Base-by-base conservation (phyloP, 2,113 vertebrate genomes). In the Ancistrus triradiatus region DNA sequence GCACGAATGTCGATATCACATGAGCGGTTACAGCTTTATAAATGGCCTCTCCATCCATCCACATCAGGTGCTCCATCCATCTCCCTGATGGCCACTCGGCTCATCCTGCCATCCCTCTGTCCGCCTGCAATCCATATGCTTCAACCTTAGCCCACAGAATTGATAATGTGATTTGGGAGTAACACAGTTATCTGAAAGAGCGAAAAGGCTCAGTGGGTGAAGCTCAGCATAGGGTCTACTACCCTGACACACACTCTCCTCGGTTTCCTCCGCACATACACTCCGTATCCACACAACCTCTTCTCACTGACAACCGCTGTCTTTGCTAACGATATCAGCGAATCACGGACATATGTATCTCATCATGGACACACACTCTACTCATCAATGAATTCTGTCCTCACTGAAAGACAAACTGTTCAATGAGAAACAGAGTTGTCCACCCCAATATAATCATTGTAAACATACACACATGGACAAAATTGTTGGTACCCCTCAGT, bases 21-120 rank as follows among this genome's bases (percentile, higher is more conserved):
- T 81, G 88, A 86, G 80, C 89, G 90, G 85, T 90, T 91, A 92
- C 88, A 82, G 86, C 85, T 80, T 90, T 90, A 91, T 89, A 89
- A 91, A 92, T 90, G 90, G 83, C 75, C 52, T 74, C 73, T 64
- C 77, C 84, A 88, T 89, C 90, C 69, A 78, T 79, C 81, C 56
- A 78, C 86, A 91, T 92, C 87, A 91, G 86, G 62, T 42, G 78
- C 66, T 78, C 85, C 88, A 93, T 92, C 88, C 88, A 88, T 91
- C 90, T 85, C 74, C 83, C 85, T 88, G 14, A 37, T 37, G 9
- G 14, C 35, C 84, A 87, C 81, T 74, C 59, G 44, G 71, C 80
- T 84, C 80, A 84, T 90, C 79, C 88, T 87, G 88, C 90, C 90
- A 88, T 86, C 86, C 86, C 80, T 59, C 80, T 84, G 87, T 80